phyloP scores from a whole-genome alignment of 2,797 vertebrate species.

The Rhynchonycteris naso region DNA sequence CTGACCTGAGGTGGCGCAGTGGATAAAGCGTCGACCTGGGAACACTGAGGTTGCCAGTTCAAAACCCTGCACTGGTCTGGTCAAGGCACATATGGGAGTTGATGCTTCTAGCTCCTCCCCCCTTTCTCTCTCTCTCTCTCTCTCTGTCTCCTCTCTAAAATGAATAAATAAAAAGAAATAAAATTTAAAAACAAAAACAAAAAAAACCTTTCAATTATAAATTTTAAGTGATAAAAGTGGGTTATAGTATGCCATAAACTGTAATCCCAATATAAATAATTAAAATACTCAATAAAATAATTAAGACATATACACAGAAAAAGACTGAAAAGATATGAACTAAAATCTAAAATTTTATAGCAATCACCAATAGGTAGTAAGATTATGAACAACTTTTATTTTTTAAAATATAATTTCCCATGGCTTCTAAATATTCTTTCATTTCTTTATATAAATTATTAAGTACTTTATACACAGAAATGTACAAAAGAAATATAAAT shows the following conservation, averaged over 20 bases:
- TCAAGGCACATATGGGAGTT: too few relatives aligned
- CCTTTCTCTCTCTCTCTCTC: too few relatives aligned
- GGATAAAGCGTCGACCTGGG: too few relatives aligned
- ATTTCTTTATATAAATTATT: not conserved
- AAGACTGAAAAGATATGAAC: not conserved
- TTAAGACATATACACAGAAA: not conserved
- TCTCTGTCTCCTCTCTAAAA: too few relatives aligned
- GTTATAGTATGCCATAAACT: not conserved
- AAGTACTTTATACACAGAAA: slow-evolving; percentile 2
- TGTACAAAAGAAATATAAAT: not conserved
- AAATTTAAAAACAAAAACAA: too few relatives aligned
- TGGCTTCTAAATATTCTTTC: not conserved
- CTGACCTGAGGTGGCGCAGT: too few relatives aligned
- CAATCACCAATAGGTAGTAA: not conserved
- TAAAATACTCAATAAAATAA: slow-evolving; percentile 23
- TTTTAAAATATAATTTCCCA: not conserved
- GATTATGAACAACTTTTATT: not conserved
- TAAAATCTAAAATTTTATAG: not conserved
- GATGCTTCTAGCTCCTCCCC: too few relatives aligned
- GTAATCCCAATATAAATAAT: not conserved
- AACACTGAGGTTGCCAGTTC: too few relatives aligned
- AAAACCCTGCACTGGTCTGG: too few relatives aligned
- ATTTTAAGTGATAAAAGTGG: not conserved
- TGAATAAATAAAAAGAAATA: too few relatives aligned
- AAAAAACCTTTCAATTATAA: not conserved